A percentile compares a stretch with the other conserved stretches of the same genome.
phyloP scores from a whole-genome alignment of 2,113 vertebrate genomes.

The Hassar affinis region DNA sequence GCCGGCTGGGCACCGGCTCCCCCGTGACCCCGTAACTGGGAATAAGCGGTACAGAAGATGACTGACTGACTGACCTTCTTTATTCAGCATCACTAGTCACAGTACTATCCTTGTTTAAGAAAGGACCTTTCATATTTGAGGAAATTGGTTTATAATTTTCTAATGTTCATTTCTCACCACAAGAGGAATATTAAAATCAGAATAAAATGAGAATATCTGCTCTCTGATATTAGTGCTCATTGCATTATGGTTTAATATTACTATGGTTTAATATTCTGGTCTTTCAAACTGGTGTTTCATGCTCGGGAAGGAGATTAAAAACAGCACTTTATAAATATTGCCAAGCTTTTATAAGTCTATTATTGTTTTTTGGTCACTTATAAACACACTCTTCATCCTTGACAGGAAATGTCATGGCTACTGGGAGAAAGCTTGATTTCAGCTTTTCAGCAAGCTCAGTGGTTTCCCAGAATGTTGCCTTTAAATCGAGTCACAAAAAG shows the following conservation, averaged over 20 bases:
- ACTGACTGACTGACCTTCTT: no score
- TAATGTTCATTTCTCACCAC: not conserved
- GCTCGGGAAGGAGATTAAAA: not conserved
- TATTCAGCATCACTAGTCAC: not conserved
- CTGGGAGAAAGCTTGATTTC: not conserved
- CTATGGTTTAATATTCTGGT: not conserved
- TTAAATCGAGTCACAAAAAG: not conserved
- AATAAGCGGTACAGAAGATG: no score
- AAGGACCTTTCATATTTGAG: not conserved
- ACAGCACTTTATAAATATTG: not conserved
- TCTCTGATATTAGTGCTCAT: not conserved
- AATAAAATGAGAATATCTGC: not conserved
- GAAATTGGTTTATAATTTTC: not conserved
- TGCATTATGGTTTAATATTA: slow-evolving; percentile 4
- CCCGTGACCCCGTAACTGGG: no score
- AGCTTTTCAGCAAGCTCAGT: not conserved
- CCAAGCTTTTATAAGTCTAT: not conserved
- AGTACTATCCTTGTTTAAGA: not conserved
- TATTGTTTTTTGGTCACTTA: not conserved
- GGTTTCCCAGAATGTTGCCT: not conserved
- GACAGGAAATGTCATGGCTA: not conserved
- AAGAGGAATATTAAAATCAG: not conserved
- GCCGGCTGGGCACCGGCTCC: no score
- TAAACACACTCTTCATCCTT: slow-evolving; percentile 3
- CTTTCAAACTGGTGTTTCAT: not conserved